Conservation (phyloP, 1,140 invertebrate genomes). For the Reticulitermes speratus region DNA sequence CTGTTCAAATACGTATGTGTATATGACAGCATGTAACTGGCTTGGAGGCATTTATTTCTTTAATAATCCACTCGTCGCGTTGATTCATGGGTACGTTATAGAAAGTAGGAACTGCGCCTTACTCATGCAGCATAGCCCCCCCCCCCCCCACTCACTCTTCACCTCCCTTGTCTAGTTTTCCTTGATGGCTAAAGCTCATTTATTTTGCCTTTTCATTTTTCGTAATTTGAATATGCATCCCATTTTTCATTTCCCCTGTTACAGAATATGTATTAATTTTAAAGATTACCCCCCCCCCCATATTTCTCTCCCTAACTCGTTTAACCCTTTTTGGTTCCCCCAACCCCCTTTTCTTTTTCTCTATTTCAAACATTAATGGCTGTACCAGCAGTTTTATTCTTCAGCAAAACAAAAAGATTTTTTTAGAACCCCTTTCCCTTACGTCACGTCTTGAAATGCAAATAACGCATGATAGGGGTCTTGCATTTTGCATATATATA, state of each 20-base stretch:
- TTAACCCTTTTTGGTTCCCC: not conserved
- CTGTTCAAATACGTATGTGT: not conserved
- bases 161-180: not conserved
- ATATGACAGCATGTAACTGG: not conserved
- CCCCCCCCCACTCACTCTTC: not conserved
- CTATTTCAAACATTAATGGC: slow-evolving; percentile 11
- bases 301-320: slow-evolving; percentile 11
- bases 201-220: slow-evolving; percentile 14
- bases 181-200: not conserved
- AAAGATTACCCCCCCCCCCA: not conserved
- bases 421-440: not conserved
- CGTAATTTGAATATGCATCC: slow-evolving; percentile 15
- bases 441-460: not conserved
- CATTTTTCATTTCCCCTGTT: slow-evolving; percentile 16
- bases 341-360: not conserved
- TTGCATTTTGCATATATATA: slow-evolving; percentile 20
- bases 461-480: slow-evolving; percentile 7
- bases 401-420: slow-evolving; percentile 19
- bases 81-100: slow-evolving; percentile 10
- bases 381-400: slow-evolving; percentile 16
- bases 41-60: not conserved
- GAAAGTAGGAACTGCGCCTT: not conserved
- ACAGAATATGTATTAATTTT: slow-evolving; percentile 18
- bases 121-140: not conserved
- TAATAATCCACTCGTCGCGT: not conserved